A percentile compares a stretch with the other conserved stretches of the same genome.
phyloP scores from a whole-genome alignment of 2,888 invertebrate species.

The Julus scandinavius region DNA sequence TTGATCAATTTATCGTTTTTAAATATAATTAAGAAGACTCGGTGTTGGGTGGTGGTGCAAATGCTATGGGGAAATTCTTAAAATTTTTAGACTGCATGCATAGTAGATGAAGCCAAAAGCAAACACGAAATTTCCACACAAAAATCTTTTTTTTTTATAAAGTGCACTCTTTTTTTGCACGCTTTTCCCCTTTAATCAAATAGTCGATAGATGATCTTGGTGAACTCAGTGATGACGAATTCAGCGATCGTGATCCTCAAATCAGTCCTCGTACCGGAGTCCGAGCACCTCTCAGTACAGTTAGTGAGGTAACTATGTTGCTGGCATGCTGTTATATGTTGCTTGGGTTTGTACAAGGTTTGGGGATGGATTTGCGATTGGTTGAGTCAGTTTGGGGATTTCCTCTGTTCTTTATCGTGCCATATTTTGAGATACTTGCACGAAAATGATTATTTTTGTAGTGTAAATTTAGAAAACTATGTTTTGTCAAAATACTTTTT shows the following conservation, averaged over 20 bases:
- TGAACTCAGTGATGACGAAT: slow-evolving; percentile 50
- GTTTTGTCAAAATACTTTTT: too few species aligned
- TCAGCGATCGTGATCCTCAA: slow-evolving; percentile 35
- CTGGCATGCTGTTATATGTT: background rate
- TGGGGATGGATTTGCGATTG: background rate
- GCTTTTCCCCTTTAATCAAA: background rate
- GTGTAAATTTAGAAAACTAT: too few species aligned
- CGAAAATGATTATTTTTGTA: too few species aligned
- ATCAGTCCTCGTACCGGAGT: background rate
- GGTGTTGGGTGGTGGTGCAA: background rate
- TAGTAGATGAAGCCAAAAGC: too few species aligned
- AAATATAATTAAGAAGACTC: too few species aligned
- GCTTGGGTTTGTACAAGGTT: background rate
- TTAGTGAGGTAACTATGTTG: slow-evolving; percentile 53
- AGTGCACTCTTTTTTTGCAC: background rate
- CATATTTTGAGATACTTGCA: background rate
- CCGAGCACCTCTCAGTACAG: slow-evolving; percentile 50
- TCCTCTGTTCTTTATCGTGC: background rate
- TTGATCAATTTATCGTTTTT: background rate
- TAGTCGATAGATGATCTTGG: slow-evolving; percentile 52
- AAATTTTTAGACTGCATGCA: too few species aligned
- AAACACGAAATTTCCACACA: too few species aligned
- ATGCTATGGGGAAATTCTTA: background rate
- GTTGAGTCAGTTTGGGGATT: background rate
- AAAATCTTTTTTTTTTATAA: background rate